phyloP scores from a whole-genome alignment of 2,888 invertebrate species.

The Smittia aterrima region DNA sequence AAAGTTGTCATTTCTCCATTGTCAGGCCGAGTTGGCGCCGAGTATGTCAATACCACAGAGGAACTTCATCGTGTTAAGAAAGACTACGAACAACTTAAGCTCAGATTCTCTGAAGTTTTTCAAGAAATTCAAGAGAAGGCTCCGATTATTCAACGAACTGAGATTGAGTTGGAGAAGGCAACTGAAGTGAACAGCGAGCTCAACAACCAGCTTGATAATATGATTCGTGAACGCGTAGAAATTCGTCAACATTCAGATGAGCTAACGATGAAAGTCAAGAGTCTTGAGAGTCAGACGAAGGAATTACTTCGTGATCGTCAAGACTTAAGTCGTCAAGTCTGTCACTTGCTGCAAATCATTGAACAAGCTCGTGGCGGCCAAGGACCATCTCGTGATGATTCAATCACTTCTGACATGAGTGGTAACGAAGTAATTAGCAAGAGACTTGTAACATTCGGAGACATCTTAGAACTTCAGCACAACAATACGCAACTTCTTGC shows the following conservation, averaged over 20 bases:
- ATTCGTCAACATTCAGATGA: constrained; percentile 67
- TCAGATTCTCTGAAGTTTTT: constrained; percentile 77
- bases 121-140: constrained; percentile 87
- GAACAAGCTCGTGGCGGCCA: constrained; percentile 76
- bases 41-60: constrained; percentile 75
- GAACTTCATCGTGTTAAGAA: constrained; percentile 72
- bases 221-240: constrained; percentile 69
- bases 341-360: constrained; percentile 71
- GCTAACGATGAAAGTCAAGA: constrained; percentile 64
- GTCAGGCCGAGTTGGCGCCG: too few relatives aligned
- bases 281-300: constrained; percentile 68
- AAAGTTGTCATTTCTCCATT: too few relatives aligned
- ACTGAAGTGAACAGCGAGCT: constrained; percentile 70
- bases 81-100: constrained; percentile 75
- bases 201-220: constrained; percentile 67
- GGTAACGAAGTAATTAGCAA: constrained; percentile 72
- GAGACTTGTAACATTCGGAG: constrained; percentile 83
- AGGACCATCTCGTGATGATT: constrained; percentile 59
- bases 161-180: constrained; percentile 75
- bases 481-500: constrained; percentile 84
- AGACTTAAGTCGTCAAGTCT: constrained; percentile 83
- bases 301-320: constrained; percentile 52
- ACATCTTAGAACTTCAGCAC: constrained; percentile 83
- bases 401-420: constrained; percentile 62
- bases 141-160: constrained; percentile 77